phyloP scores from a whole-genome alignment of 1,140 invertebrate species.

The Rhyzopertha dominica region DNA sequence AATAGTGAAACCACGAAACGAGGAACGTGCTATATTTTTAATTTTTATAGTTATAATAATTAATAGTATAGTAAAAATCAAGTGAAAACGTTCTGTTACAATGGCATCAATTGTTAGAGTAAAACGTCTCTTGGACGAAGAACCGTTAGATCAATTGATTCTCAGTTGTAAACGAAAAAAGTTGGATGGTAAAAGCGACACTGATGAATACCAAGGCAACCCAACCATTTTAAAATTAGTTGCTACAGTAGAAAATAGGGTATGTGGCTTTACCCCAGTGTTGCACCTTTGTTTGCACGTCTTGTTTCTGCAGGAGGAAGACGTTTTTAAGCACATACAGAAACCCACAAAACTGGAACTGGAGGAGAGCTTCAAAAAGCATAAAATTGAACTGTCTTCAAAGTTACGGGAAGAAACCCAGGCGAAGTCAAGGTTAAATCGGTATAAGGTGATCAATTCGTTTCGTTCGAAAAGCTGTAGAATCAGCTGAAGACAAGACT shows the following conservation, averaged over 20 bases:
- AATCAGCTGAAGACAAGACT: constrained; percentile 12
- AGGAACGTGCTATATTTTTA: no score
- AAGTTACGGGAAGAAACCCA: constrained; percentile 48
- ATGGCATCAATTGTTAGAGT: constrained; percentile 56
- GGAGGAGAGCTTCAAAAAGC: constrained; percentile 44
- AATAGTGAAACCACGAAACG: no score
- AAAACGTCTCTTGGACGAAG: constrained; percentile 52
- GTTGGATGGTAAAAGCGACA: constrained; percentile 29
- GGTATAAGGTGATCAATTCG: constrained; percentile 50
- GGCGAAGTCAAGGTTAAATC: constrained; percentile 43
- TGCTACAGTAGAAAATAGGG: constrained; percentile 49
- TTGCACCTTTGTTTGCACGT: constrained; percentile 13
- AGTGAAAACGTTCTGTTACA: no score
- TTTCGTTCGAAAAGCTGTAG: constrained; percentile 24
- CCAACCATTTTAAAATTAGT: constrained; percentile 52
- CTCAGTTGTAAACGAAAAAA: constrained; percentile 53
- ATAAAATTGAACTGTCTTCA: constrained; percentile 45
- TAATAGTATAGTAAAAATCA: no score
- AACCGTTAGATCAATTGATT: constrained; percentile 51
- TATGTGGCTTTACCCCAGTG: constrained; percentile 22
- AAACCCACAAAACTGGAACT: constrained; percentile 39
- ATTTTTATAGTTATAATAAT: no score
- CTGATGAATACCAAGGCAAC: constrained; percentile 17
- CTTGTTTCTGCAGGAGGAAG: constrained; percentile 42
- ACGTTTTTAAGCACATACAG: constrained; percentile 42